These are phyloP conservation scores for Hypena proboscidalis DNA, from an alignment of 2,888 invertebrate species.

Conservation along the genomic window DNA sequence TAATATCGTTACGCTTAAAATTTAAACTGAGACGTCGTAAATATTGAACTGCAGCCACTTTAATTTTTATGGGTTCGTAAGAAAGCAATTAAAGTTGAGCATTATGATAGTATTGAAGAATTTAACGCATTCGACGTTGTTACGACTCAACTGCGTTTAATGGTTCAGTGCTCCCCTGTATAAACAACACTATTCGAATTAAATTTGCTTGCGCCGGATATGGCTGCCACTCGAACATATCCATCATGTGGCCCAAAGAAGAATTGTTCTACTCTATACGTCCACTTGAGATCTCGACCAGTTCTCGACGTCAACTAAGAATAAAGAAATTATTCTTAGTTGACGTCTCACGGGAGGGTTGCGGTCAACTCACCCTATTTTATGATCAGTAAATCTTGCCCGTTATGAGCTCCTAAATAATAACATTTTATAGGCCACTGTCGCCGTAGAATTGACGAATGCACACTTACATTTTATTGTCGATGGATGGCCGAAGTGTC, in stretches of 20 bases:
- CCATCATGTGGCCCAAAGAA: slow-evolving; percentile 71
- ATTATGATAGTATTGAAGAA: slow-evolving; percentile 82
- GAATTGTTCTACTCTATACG: slow-evolving; percentile 58
- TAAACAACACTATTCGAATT: slow-evolving; percentile 81
- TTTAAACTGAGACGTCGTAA: slow-evolving; percentile 61
- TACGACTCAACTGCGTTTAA: slow-evolving; percentile 74
- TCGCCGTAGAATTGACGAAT: slow-evolving; percentile 73
- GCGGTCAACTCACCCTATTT: slow-evolving; percentile 69
- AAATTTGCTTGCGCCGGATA: slow-evolving; percentile 83
- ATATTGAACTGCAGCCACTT: slow-evolving; percentile 74
- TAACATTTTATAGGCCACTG: slow-evolving; percentile 77
- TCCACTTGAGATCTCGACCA: slow-evolving; percentile 59
- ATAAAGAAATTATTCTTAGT: slow-evolving; percentile 56
- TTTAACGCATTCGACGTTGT: slow-evolving; percentile 79
- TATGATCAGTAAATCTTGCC: slow-evolving; percentile 77
- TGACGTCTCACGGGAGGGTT: slow-evolving; percentile 49
- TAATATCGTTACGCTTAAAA: slow-evolving; percentile 68
- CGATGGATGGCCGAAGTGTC: slow-evolving; percentile 63
- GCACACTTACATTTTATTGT: slow-evolving; percentile 71
- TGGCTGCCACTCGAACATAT: slow-evolving; percentile 78
- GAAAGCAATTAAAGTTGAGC: slow-evolving; percentile 80
- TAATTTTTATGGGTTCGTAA: slow-evolving; percentile 78
- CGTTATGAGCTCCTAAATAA: slow-evolving; percentile 82
- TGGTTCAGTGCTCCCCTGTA: slow-evolving; percentile 84
- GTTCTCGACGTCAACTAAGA: slow-evolving; percentile 45